Base-by-base conservation (phyloP, 2,888 invertebrate species). In the Colostygia pectinataria region DNA sequence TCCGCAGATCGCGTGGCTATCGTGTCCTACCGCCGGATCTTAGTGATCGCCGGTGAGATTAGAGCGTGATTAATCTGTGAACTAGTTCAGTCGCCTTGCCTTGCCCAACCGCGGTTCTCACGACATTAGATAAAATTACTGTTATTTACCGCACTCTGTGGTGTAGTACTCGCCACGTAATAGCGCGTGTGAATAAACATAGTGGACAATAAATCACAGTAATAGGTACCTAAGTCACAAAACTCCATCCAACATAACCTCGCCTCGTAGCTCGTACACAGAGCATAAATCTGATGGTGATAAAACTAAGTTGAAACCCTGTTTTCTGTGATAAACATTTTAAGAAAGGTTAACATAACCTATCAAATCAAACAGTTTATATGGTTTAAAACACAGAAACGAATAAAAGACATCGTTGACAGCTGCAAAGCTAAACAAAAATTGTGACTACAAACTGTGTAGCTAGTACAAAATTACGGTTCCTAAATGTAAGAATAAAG, bases 101-200 rank as follows among this genome's bases (percentile, higher is more conserved):
- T 86, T 86, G 76, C 83, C 71, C 83, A 79, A 76, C 77, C 40
- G 46, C 46, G 40, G 73, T 85, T 89, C 88, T 77, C 89, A 89
- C 87, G 88, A 83, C 87, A 88, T 87, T 88, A 87, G 77, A 78
- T 71, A 65, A 77, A 85, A 85, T 85, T 80, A 83, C 84, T 69
- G 80, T 83, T 83, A 83, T 84, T 80, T 75, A 65, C 67, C 60
- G 65, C 59, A 61, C 59, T 63, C 18, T 45, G 48, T 13, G 50
- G 40, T 44, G 15, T 24, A 36, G 44, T 40, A 41, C 45, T n/a
- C 40, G 47, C 27, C 42, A 18, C 27, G 46, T 46, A 43, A 39
- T 43, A 29, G 55, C 39, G 49, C 54, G 40, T 47, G 37, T 47
- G 18, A 25, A 14, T 29, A 14, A 29, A 43, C 25, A 27, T 28